A percentile compares a stretch with the other conserved stretches of the same genome.
Evolutionary conservation across 2,113 vertebrate species (phyloP).

Genomic region (Esox niger): DNA sequence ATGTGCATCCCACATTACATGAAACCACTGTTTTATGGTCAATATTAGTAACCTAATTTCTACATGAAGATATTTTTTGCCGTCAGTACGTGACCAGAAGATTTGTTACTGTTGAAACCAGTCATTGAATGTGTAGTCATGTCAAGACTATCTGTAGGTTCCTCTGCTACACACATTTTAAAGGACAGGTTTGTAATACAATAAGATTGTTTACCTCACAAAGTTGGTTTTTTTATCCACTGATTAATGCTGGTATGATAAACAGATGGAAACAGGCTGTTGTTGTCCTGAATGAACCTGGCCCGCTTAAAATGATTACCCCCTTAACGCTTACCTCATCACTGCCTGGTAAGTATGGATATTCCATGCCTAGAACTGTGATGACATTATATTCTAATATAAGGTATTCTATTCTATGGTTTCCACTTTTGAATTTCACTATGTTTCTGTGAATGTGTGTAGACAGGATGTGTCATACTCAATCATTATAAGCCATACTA

Average conservation of each 20-base stretch:
- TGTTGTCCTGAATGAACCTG: background rate
- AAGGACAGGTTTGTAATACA: background rate
- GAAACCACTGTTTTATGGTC: background rate
- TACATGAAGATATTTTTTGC: background rate
- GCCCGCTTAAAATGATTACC: background rate
- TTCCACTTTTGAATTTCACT: background rate
- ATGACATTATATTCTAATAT: too few relatives aligned
- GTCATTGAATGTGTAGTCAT: background rate
- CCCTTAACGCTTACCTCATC: background rate
- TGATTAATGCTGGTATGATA: background rate
- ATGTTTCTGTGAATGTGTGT: background rate
- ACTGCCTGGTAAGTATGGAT: background rate
- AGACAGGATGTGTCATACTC: background rate
- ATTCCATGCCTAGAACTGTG: too few relatives aligned
- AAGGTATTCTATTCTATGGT: background rate
- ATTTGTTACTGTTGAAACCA: too few relatives aligned
- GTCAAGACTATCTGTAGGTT: background rate
- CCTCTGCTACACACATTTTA: too few relatives aligned
- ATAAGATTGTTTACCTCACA: background rate
- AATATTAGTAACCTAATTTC: too few relatives aligned
- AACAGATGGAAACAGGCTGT: background rate
- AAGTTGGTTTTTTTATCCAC: too few relatives aligned
- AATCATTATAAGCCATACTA: background rate
- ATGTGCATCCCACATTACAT: background rate
- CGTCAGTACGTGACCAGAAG: background rate